Evolutionary conservation across 2,113 vertebrate genomes (phyloP), one percentile per base, ranked within the genome.

Genomic region (Danio rerio): DNA sequence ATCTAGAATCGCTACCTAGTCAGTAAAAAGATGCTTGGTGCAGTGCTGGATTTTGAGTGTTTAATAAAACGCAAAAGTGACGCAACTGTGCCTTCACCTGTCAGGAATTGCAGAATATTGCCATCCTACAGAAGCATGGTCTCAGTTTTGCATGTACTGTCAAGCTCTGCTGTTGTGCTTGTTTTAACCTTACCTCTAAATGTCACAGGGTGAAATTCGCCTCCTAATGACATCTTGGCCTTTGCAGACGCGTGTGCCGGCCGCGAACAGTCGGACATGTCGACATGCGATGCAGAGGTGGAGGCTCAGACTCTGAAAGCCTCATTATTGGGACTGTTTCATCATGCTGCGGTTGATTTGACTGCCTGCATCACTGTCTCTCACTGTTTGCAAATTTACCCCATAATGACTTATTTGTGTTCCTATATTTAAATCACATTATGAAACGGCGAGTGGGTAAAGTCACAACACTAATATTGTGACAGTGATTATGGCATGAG

Each of bases 261-360:
- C 43, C 31, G 8, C 8, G 59, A 76, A 56, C 68, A 69, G 70
- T 58, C 59, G 62, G 71, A 81, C 71, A 75, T 56, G 42, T 76
- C 63, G 52, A 80, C 70, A 70, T 58, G 47, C 13, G 9, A 12
- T 42, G 69, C 50, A 49, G 69, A 75, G 70, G 61, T 72, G 70
- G 77, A 40, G 47, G 20, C 47, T 52, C 21, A 43, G 21, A 15
- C 21, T 78, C 21, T 18, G 15, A 68, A 40, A 52, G 52, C 21
- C 62, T 84, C 78, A 81, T 84, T 84, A 81, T 84, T 84, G 68
- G 50, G 53, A 70, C 45, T 42, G 72, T 84, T 84, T 80, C 78
- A 53, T 76, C 55, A 69, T 59, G 56, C 66, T 84, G 53, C 13
- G 49, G 55, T 55, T 59, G 55, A 53, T 40, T 52, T 72, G 43